A percentile compares a stretch with the other conserved stretches of the same genome.
phyloP scores from a whole-genome alignment of 2,113 vertebrate genomes.

The Psilopogon haemacephalus region DNA sequence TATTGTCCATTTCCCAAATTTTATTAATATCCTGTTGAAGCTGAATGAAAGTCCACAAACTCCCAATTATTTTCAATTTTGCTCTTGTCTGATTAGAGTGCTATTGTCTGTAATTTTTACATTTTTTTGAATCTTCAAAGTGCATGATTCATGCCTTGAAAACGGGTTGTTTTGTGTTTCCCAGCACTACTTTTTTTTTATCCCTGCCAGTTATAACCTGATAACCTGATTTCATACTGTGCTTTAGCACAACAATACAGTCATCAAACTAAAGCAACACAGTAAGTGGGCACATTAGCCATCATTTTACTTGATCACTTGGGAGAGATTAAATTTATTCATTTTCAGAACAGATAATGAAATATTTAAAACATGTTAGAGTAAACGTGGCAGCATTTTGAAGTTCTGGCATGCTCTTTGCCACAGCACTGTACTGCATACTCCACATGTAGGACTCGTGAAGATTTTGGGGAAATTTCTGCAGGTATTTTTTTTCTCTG shows the following conservation, averaged over 20 bases:
- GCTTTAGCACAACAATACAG: constrained; percentile 77
- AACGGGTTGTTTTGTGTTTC: constrained; percentile 61
- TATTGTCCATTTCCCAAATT: constrained; percentile 7
- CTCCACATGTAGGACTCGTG: neutral
- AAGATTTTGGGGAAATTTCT: constrained; percentile 67
- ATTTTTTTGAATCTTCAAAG: constrained; percentile 61
- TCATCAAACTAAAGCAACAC: constrained; percentile 80
- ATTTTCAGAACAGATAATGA: constrained; percentile 81
- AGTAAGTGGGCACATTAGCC: constrained; percentile 80
- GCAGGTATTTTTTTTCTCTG: neutral
- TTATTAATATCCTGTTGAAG: constrained; percentile 52
- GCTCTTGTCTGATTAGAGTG: constrained; percentile 55
- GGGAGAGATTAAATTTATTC: constrained; percentile 82
- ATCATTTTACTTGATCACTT: constrained; percentile 80
- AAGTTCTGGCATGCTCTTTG: constrained; percentile 48
- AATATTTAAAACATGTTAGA: constrained; percentile 79
- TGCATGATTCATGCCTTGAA: constrained; percentile 54
- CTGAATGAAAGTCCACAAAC: constrained; percentile 50
- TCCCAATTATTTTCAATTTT: constrained; percentile 64
- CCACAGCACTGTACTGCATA: constrained; percentile 10
- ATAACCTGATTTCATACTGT: constrained; percentile 81
- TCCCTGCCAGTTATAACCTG: constrained; percentile 77
- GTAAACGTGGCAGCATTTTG: constrained; percentile 55
- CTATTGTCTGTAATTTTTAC: constrained; percentile 58
- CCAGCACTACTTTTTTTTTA: constrained; percentile 61